Percentiles rank a stretch among this genome's conserved stretches.
Evolutionary conservation across 1,140 invertebrate species (phyloP).

Genomic region (Diplogasteroides magnus): DNA sequence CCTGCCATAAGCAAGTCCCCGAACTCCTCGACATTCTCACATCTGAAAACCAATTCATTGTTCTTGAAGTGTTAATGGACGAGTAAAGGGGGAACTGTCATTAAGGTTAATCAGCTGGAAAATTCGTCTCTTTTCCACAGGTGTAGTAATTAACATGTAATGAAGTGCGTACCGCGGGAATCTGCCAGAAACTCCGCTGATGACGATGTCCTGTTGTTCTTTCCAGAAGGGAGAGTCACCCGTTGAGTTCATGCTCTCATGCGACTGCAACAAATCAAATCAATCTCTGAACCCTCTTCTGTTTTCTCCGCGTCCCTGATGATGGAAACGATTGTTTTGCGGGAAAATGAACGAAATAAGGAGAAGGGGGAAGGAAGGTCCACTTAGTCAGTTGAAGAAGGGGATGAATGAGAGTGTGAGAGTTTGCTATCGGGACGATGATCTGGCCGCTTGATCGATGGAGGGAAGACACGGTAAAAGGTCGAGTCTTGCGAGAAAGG

Average conservation of each 20-base stretch:
- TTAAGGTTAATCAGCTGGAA: too few species aligned
- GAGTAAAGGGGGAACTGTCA: too few species aligned
- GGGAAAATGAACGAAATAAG: too few species aligned
- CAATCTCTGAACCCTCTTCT: too few species aligned
- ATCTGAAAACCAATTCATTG: conserved; percentile 59
- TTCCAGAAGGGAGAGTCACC: conserved; percentile 42
- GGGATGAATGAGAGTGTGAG: background rate
- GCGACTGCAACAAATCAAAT: conserved; percentile 54
- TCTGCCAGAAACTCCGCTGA: conserved; percentile 80
- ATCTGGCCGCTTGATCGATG: background rate
- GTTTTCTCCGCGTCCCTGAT: too few species aligned
- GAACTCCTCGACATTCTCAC: conserved; percentile 79
- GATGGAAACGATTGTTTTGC: too few species aligned
- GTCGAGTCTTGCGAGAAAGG: background rate
- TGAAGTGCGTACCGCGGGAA: conserved; percentile 64
- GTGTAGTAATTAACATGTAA: background rate
- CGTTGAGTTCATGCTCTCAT: conserved; percentile 45
- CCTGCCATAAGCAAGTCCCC: conserved; percentile 75
- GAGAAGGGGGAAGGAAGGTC: background rate
- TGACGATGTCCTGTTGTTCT: conserved; percentile 71
- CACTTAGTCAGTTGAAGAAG: background rate
- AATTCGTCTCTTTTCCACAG: too few species aligned
- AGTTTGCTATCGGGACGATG: background rate
- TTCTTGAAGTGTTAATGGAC: background rate
- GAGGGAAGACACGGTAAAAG: background rate